A percentile compares a stretch with the other conserved stretches of the same genome.
phyloP scores from a whole-genome alignment of 2,113 vertebrate genomes.

The Todiramphus chloris region DNA sequence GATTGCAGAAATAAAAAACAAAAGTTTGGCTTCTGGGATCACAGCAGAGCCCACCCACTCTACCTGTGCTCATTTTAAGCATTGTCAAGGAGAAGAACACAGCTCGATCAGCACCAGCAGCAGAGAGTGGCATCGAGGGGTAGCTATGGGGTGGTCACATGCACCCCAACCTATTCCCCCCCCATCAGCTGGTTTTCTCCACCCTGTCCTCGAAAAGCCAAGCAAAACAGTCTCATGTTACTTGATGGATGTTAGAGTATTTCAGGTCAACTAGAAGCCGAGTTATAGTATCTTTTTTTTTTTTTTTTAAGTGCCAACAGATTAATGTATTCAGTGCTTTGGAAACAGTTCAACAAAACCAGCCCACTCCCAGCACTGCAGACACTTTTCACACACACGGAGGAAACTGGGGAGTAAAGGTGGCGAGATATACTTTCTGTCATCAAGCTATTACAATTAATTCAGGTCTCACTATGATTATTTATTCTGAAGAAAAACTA shows the following conservation, averaged over 20 bases:
- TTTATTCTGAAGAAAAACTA: background rate
- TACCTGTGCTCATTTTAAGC: background rate
- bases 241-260: background rate
- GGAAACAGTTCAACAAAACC: background rate
- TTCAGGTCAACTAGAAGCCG: slow-evolving; percentile 43
- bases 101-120: background rate
- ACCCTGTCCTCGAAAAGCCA: background rate
- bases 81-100: background rate
- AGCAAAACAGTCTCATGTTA: background rate
- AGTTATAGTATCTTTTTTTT: background rate
- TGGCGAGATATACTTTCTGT: background rate
- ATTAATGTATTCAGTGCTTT: slow-evolving; percentile 5
- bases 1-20: background rate
- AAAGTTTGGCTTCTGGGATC: background rate
- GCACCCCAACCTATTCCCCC: background rate
- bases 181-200: background rate
- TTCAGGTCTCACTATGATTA: background rate
- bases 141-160: background rate
- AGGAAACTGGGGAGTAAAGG: background rate
- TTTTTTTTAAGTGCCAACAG: slow-evolving; percentile 8
- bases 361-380: background rate
- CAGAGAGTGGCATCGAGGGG: background rate
- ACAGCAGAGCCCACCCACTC: background rate
- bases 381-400: background rate
- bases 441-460: background rate